Conservation (phyloP, 2,113 vertebrate genomes). For the Alethe castanea region DNA sequence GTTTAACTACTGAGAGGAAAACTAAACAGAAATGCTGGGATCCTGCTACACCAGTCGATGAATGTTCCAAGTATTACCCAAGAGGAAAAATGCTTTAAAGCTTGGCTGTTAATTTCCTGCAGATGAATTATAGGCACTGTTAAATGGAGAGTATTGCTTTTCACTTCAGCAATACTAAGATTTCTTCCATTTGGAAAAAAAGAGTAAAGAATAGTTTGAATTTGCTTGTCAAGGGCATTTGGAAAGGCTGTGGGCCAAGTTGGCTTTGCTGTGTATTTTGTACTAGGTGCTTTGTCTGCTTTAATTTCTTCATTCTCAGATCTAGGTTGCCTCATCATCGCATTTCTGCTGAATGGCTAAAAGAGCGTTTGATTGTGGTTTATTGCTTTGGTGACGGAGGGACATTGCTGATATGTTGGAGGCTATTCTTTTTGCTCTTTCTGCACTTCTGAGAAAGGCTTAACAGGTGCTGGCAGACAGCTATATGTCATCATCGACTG, state of each 20-base stretch:
- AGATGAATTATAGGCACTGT: background rate
- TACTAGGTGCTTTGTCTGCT: background rate
- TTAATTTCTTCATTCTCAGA: background rate
- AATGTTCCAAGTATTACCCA: constrained; percentile 18
- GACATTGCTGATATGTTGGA: constrained; percentile 1
- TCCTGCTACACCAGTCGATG: background rate
- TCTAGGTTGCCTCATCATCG: background rate
- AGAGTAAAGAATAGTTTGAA: background rate
- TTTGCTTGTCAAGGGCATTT: background rate
- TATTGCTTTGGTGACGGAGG: constrained; percentile 26
- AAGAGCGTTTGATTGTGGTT: constrained; percentile 14
- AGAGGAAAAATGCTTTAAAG: constrained; percentile 20
- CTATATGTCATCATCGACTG: constrained; percentile 12
- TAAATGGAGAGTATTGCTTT: constrained; percentile 19
- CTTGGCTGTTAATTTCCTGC: constrained; percentile 41
- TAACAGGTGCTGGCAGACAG: constrained; percentile 23
- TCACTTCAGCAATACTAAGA: background rate
- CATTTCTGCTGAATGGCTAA: constrained; percentile 2
- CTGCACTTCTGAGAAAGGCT: constrained; percentile 14
- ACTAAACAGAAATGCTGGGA: background rate
- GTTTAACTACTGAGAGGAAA: background rate
- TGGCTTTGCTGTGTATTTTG: background rate
- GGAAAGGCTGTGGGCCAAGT: background rate
- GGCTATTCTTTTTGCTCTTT: constrained; percentile 20
- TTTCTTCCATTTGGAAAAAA: background rate